Evolutionary conservation across 2,113 vertebrate genomes (phyloP).

Genomic region (Monopterus albus): DNA sequence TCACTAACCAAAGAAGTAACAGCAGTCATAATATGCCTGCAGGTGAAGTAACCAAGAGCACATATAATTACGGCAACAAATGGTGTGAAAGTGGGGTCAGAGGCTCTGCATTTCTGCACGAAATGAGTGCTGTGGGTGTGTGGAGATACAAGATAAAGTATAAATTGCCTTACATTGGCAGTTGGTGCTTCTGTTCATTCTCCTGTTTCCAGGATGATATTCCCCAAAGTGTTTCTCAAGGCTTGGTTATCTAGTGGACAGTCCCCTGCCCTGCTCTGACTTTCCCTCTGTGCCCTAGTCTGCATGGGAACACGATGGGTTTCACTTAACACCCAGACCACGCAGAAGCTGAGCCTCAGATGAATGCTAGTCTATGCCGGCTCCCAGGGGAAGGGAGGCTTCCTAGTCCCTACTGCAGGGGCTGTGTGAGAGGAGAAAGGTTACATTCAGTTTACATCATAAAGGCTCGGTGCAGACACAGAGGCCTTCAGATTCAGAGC

Average conservation of each 20-base stretch:
- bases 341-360: constrained; percentile 69
- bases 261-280: constrained; percentile 50
- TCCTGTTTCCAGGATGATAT: constrained; percentile 36
- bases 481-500: constrained; percentile 58
- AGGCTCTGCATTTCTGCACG: constrained; percentile 36
- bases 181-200: constrained; percentile 37
- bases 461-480: constrained; percentile 59
- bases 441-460: constrained; percentile 82
- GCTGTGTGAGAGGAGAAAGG: constrained; percentile 75
- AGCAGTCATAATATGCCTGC: constrained; percentile 34
- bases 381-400: constrained; percentile 48
- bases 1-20: constrained; percentile 33
- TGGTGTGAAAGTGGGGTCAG: constrained; percentile 59
- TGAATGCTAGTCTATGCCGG: constrained; percentile 74
- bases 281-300: constrained; percentile 70
- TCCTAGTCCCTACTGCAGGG: constrained; percentile 69
- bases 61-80: constrained; percentile 56
- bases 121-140: constrained; percentile 39
- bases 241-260: constrained; percentile 76
- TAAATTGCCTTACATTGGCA: constrained; percentile 30
- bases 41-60: constrained; percentile 54
- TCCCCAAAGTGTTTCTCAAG: constrained; percentile 53
- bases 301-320: constrained; percentile 53
- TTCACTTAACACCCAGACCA: constrained; percentile 70
- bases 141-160: constrained; percentile 34